phyloP scores from a whole-genome alignment of 1,140 invertebrate species.

The Halictus rubicundus region DNA sequence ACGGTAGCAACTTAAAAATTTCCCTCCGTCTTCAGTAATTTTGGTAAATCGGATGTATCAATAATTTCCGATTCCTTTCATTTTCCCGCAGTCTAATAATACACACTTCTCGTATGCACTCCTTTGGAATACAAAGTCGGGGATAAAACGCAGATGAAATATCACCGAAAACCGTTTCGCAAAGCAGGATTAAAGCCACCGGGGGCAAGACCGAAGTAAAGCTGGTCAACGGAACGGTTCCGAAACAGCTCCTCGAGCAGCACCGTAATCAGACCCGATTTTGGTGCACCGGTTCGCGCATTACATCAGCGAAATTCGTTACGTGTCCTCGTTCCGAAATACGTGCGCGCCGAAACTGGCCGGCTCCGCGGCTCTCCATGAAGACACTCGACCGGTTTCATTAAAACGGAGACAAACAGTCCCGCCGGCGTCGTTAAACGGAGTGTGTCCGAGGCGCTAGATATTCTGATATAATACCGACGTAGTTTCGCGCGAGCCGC shows the following conservation, averaged over 20 bases:
- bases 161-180: not conserved
- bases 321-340: not conserved
- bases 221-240: no score
- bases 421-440: constrained; percentile 5
- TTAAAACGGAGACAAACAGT: constrained; percentile 20
- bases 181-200: constrained; percentile 27
- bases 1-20: no score
- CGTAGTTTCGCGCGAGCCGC: constrained; percentile 7
- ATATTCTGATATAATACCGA: constrained; percentile 32
- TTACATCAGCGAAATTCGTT: constrained; percentile 6
- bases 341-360: not conserved
- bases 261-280: constrained; percentile 9
- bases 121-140: no score
- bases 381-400: constrained; percentile 11
- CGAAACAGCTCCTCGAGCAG: no score
- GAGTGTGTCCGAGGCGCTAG: not conserved
- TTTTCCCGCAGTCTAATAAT: no score
- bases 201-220: not conserved
- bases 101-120: no score
- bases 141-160: no score
- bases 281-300: not conserved
- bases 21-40: no score
- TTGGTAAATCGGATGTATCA: no score
- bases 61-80: no score
- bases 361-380: not conserved